These are phyloP conservation scores for Myotis pilosus DNA, from an alignment of 2,797 vertebrate species.

Conservation along the genomic window DNA sequence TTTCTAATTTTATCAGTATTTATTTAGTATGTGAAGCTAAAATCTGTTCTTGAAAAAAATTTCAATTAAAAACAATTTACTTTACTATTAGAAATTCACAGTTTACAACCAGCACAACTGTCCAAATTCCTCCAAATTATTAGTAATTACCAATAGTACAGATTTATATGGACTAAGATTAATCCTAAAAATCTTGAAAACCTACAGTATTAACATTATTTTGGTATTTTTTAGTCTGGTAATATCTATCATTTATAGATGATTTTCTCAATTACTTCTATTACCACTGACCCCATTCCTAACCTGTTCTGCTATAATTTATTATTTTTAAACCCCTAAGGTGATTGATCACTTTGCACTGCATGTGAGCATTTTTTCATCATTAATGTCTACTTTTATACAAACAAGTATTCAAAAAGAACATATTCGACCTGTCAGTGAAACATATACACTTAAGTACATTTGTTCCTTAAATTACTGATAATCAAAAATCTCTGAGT, in stretches of 20 bases:
- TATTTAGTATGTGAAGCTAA: constrained; percentile 67
- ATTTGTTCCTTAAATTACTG: constrained; percentile 62
- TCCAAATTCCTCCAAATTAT: constrained; percentile 78
- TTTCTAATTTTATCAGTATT: constrained; percentile 70
- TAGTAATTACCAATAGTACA: constrained; percentile 78
- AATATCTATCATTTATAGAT: constrained; percentile 79
- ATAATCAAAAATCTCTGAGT: constrained; percentile 69
- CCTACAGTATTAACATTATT: constrained; percentile 79
- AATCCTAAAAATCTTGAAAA: constrained; percentile 79
- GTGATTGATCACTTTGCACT: constrained; percentile 78
- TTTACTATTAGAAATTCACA: constrained; percentile 82
- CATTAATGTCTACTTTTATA: constrained; percentile 68
- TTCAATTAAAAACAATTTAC: constrained; percentile 70
- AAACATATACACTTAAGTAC: constrained; percentile 64
- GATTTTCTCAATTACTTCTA: constrained; percentile 68
- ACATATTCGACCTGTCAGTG: constrained; percentile 58
- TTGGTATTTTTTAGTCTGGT: constrained; percentile 69
- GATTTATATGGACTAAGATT: constrained; percentile 77
- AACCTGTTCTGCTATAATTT: constrained; percentile 74
- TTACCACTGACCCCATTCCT: constrained; percentile 68
- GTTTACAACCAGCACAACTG: constrained; percentile 78
- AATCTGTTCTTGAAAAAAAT: constrained; percentile 63
- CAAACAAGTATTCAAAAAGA: constrained; percentile 69
- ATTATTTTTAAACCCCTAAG: constrained; percentile 68
- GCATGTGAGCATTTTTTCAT: constrained; percentile 74